These are phyloP conservation scores for Lepidochrysops patricia DNA, from an alignment of 2,888 invertebrate genomes.

Conservation along the genomic window DNA sequence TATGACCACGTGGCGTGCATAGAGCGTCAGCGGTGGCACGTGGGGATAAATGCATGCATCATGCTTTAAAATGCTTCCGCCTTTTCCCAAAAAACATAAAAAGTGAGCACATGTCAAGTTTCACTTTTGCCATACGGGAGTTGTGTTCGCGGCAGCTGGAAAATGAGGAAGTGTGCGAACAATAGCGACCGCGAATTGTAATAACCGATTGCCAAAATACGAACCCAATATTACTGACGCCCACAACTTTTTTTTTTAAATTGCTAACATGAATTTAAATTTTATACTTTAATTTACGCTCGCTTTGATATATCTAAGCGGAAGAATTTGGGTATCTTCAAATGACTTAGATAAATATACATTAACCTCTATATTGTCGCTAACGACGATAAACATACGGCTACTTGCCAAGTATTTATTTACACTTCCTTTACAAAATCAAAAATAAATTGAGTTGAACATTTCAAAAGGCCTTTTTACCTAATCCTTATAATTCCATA, in stretches of 20 bases:
- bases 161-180: conserved; percentile 52
- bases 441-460: neutral
- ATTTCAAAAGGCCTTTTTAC: too few species aligned
- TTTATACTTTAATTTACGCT: neutral
- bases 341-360: too few species aligned
- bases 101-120: conserved; percentile 42
- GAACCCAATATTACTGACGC: conserved; percentile 16
- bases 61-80: conserved; percentile 15
- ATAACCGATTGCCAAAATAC: conserved; percentile 53
- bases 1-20: conserved; percentile 1
- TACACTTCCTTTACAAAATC: neutral
- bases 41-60: conserved; percentile 23
- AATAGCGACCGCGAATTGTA: conserved; percentile 37
- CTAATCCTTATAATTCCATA: too few species aligned
- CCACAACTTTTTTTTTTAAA: conserved; percentile 4
- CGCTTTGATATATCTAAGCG: neutral
- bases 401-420: neutral
- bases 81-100: conserved; percentile 32
- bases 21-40: conserved; percentile 25
- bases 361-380: neutral
- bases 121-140: conserved; percentile 55
- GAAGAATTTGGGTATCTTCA: neutral
- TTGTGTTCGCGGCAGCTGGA: conserved; percentile 60
- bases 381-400: neutral
- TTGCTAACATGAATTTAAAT: neutral